phyloP scores from a whole-genome alignment of 2,797 vertebrate species.

The Crax fasciolata region DNA sequence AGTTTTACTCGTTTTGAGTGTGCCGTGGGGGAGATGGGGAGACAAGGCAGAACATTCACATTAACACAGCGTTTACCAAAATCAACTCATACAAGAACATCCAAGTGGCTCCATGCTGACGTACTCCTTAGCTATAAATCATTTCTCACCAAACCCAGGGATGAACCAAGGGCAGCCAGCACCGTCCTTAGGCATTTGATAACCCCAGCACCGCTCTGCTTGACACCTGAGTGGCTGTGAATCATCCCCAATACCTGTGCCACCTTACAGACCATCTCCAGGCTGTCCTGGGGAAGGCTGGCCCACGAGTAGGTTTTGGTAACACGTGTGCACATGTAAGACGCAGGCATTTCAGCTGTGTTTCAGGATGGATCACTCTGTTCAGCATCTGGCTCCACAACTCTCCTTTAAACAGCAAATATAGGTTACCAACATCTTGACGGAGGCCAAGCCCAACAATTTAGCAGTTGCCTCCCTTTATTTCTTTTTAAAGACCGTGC shows the following conservation, averaged over 20 bases:
- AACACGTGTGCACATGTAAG: rapidly evolving
- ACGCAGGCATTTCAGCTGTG: background rate
- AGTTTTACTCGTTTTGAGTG: background rate
- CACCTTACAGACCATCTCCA: background rate
- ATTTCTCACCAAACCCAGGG: background rate
- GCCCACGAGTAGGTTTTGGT: background rate
- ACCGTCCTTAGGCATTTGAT: rapidly evolving
- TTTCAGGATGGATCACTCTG: background rate
- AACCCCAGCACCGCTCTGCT: background rate
- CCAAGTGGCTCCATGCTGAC: rapidly evolving
- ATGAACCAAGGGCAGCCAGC: background rate
- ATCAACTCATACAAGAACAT: background rate
- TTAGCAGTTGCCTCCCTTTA: slow-evolving; percentile 10
- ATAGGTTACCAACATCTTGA: background rate
- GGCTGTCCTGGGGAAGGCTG: background rate
- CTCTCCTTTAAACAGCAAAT: background rate
- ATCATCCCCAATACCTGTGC: background rate
- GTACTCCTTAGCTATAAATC: background rate
- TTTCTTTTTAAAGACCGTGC: background rate
- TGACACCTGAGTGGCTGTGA: rapidly evolving
- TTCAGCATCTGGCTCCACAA: rapidly evolving
- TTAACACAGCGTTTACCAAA: background rate
- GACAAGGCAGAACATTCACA: background rate
- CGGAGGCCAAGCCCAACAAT: slow-evolving; percentile 6
- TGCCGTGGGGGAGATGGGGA: rapidly evolving